These are phyloP conservation scores for Muscicapa striata DNA, from an alignment of 2,797 vertebrate species.

Conservation along the genomic window DNA sequence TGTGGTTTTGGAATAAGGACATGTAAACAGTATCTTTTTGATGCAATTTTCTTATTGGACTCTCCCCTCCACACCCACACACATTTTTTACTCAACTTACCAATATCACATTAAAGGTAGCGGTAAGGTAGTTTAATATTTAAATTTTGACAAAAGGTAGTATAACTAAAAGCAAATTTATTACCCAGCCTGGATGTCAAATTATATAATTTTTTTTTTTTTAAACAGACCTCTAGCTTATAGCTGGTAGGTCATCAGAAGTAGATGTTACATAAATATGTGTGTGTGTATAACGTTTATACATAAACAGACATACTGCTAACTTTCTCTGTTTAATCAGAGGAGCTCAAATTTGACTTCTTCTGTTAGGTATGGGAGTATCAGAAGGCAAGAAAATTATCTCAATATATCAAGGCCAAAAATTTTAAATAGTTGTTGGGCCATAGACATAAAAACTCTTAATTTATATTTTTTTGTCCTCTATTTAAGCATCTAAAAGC, in stretches of 20 bases:
- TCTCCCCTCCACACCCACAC: accelerated
- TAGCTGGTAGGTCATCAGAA: background rate
- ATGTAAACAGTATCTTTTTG: background rate
- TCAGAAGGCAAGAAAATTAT: background rate
- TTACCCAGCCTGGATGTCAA: background rate
- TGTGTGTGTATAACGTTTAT: background rate
- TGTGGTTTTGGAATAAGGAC: background rate
- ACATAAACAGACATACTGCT: background rate
- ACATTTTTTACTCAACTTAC: background rate
- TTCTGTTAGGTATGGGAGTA: background rate
- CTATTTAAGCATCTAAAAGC: background rate
- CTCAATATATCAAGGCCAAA: background rate
- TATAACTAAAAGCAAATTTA: background rate
- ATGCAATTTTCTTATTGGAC: background rate
- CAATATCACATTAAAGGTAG: background rate
- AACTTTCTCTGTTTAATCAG: background rate
- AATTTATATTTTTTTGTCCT: background rate
- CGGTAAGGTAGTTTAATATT: background rate
- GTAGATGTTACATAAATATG: background rate
- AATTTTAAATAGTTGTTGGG: background rate
- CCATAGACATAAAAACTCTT: background rate
- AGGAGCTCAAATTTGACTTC: background rate
- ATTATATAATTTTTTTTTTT: background rate
- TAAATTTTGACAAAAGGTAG: background rate
- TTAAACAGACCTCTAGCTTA: background rate